Conservation (phyloP, 2,797 vertebrate species). For the Mus spretus region DNA sequence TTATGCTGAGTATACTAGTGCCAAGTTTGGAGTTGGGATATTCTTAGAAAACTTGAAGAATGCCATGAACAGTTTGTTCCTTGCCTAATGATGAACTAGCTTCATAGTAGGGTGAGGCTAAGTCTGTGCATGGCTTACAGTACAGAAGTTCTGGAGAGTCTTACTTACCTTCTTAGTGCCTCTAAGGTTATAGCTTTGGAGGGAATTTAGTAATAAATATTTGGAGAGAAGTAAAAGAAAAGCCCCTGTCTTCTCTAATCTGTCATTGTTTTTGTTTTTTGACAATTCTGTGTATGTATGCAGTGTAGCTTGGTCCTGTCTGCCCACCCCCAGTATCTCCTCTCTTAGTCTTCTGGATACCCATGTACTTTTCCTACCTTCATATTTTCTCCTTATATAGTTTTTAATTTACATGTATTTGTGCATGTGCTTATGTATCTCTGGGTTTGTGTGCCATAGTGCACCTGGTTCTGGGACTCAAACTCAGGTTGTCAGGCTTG, state of each 20-base stretch:
- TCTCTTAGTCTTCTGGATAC: neutral
- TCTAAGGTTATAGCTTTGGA: neutral
- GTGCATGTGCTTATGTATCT: neutral
- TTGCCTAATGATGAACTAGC: neutral
- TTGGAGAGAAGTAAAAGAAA: constrained; percentile 20
- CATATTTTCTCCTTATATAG: neutral
- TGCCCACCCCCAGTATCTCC: neutral
- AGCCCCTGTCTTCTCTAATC: neutral
- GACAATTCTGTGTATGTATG: neutral
- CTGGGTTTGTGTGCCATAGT: neutral
- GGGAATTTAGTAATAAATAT: neutral
- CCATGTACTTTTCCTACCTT: neutral
- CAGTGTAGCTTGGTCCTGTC: neutral
- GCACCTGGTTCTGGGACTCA: neutral
- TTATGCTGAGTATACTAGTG: neutral
- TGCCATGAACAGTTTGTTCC: neutral
- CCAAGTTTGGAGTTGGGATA: neutral
- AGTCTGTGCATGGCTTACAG: neutral
- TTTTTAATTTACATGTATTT: neutral
- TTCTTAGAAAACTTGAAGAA: constrained; percentile 4
- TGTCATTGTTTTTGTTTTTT: neutral
- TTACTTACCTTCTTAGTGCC: neutral
- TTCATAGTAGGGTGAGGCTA: neutral
- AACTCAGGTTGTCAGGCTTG: neutral
- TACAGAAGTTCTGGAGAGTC: neutral